Base-by-base conservation (phyloP, 2,797 vertebrate species). In the Fistularia tabacaria region DNA sequence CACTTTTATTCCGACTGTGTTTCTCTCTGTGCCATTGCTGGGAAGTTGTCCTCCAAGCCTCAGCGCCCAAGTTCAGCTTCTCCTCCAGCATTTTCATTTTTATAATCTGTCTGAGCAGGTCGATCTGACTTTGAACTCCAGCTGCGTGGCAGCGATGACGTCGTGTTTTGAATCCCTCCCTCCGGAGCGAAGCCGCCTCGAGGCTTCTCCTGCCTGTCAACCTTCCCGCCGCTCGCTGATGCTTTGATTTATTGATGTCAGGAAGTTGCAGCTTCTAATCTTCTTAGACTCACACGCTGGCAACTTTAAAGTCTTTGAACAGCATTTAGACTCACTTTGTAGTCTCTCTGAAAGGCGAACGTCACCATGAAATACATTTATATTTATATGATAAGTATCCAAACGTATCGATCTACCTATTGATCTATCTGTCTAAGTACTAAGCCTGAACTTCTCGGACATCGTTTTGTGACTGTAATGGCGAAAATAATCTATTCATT, bases 21-120 rank as follows among this genome's bases (percentile, higher is more conserved):
- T n/a, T 43, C 40, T 25, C 40, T 25, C 36, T 53, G 51, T 25
- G 1, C 15, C 15, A n/a, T 25, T 12, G 14, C 13, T 8, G 14
- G 14, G 14, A 25, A 25, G 38, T 51, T 14, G 41, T 53, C 38
- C 36, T 11, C 10, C 25, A 36, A 25, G 13, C 43, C 10, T 25
- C 11, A 53, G 9, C 51, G 15, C 51, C 42, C 51, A 9, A 53
- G 12, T 53, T 53, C 51, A 36, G 14, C 8, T 10, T 53, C 51
- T 43, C 57, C 59, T 56, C 49, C 14, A 25, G 48, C 49, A 38
- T 59, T 71, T 62, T 67, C 50, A 60, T 68, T 70, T 49, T 46
- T 39, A 50, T 59, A 71, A 79, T 73, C 69, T 53, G 56, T 50
- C 38, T 54, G 7, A 74, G 76, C 65, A 59, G 55, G 38, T 14